These are phyloP conservation scores for Marcusenius ussheri DNA, from an alignment of 2,113 vertebrate species.

Conservation along the genomic window DNA sequence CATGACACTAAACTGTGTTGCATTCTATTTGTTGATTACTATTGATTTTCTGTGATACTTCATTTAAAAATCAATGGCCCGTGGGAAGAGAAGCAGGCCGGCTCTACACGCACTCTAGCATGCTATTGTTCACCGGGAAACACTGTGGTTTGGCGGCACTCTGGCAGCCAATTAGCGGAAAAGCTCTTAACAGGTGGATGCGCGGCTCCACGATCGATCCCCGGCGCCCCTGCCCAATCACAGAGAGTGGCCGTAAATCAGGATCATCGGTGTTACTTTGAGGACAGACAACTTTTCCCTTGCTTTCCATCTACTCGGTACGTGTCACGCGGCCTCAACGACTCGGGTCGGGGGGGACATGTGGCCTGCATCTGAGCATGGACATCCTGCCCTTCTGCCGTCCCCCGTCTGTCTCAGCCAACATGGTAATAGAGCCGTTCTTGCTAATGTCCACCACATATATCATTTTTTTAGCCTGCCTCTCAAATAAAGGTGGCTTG, in stretches of 20 bases:
- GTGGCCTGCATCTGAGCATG: background rate
- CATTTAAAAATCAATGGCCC: slow-evolving; percentile 96
- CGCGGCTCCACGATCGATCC: slow-evolving; percentile 80
- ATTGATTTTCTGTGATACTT: slow-evolving; percentile 98
- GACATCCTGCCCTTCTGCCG: background rate
- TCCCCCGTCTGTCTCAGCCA: background rate
- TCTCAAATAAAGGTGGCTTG: background rate
- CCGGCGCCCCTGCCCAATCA: slow-evolving; percentile 88
- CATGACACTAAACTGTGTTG: slow-evolving; percentile 75
- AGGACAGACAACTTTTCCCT: slow-evolving; percentile 73
- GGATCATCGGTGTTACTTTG: slow-evolving; percentile 83
- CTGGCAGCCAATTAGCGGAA: slow-evolving; percentile 85
- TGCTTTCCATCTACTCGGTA: slow-evolving; percentile 38
- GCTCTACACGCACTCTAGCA: slow-evolving; percentile 88
- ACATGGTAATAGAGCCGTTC: background rate
- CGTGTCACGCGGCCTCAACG: background rate
- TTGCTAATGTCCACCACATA: background rate
- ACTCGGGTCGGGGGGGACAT: background rate
- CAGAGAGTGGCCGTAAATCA: slow-evolving; percentile 98
- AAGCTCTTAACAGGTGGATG: slow-evolving; percentile 97
- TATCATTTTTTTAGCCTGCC: background rate
- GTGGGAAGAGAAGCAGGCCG: slow-evolving; percentile 79
- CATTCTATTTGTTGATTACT: slow-evolving; percentile 99
- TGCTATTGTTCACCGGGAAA: slow-evolving; percentile 71
- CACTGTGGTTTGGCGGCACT: slow-evolving; percentile 71